A percentile compares a stretch with the other conserved stretches of the same genome.
phyloP scores from a whole-genome alignment of 2,888 invertebrate species.

The Rhogogaster chlorosoma region DNA sequence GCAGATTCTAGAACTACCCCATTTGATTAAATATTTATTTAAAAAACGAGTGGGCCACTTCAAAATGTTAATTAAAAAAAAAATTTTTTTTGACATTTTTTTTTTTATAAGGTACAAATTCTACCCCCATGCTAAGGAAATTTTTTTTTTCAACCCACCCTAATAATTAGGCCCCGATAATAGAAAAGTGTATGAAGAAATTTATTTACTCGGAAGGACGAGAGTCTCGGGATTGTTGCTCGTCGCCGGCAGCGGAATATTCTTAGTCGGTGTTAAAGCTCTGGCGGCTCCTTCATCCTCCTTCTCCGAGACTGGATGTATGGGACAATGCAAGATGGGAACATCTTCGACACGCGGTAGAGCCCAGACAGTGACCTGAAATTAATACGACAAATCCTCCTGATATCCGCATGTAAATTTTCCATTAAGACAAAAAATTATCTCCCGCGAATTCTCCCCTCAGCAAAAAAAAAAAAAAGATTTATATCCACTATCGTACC shows the following conservation, averaged over 20 bases:
- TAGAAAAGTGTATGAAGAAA: too few relatives aligned
- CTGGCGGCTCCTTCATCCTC: slow-evolving; percentile 69
- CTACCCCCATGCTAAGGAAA: too few relatives aligned
- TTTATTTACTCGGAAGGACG: slow-evolving; percentile 69
- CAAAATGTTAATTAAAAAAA: too few relatives aligned
- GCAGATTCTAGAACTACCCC: too few relatives aligned
- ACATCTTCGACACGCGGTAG: slow-evolving; percentile 88
- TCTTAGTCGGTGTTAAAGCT: slow-evolving; percentile 72
- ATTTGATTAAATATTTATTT: too few relatives aligned
- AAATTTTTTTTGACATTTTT: too few relatives aligned
- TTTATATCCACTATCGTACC: slow-evolving; percentile 70
- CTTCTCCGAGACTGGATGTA: slow-evolving; percentile 73
- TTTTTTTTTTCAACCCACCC: too few relatives aligned
- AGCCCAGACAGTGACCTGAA: slow-evolving; percentile 79
- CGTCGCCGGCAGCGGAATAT: slow-evolving; percentile 63
- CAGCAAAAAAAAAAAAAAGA: not conserved
- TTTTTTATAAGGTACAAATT: too few relatives aligned
- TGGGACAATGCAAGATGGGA: slow-evolving; percentile 82
- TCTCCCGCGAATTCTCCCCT: not conserved
- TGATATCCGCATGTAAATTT: not conserved
- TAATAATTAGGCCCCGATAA: too few relatives aligned
- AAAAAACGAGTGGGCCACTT: too few relatives aligned
- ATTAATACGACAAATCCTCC: slow-evolving; percentile 54
- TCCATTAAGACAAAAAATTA: not conserved
- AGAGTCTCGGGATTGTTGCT: slow-evolving; percentile 65